Evolutionary conservation across 2,888 invertebrate genomes (phyloP), one percentile per base, ranked within the genome.

Genomic region (Tachina grossa): DNA sequence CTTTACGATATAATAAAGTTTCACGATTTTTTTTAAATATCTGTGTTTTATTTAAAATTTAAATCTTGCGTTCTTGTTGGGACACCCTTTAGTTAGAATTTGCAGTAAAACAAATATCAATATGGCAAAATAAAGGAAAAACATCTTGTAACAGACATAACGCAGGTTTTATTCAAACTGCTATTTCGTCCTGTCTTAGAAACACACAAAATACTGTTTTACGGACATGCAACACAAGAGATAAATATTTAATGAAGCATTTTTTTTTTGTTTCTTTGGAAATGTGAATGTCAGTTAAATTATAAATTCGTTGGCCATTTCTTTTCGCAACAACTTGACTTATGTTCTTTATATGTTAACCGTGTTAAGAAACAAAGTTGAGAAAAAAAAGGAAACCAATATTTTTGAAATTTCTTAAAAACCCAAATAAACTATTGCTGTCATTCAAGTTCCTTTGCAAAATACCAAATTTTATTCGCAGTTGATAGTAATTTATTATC

Each of bases 401-500:
- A 71, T 63, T 71, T 53, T 31, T 9, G 39, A 39, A n/a, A 19
- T 71, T 78, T 51, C n/a, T 11, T 53, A 9, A 53, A 68, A 72
- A 55, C 31, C 31, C 63, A 63, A 49, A 55, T 47, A 71, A 79
- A 71, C 79, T 63, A 63, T 79, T 69, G 61, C 43, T 63, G 51
- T 9, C 41, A 57, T 51, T 22, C 39, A 19, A 43, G 49, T 49
- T 22, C 14, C 19, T 45, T 69, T 31, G 19, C n/a, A 31, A 51
- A 19, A 11, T 39, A 39, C 11, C 9, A 41, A 51, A 55, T 55
- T 65, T 45, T 43, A 22, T 75, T 16, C 55, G 75, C 74, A 80
- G 66, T 84, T 78, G 68, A 82, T 77, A 80, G 76, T 80, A 85
- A 85, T 85, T 85, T 85, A 85, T 82, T 81, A 78, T 74, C 77